These are phyloP conservation scores for Balaenoptera acutorostrata DNA, from an alignment of 2,113 vertebrate genomes.

Conservation along the genomic window DNA sequence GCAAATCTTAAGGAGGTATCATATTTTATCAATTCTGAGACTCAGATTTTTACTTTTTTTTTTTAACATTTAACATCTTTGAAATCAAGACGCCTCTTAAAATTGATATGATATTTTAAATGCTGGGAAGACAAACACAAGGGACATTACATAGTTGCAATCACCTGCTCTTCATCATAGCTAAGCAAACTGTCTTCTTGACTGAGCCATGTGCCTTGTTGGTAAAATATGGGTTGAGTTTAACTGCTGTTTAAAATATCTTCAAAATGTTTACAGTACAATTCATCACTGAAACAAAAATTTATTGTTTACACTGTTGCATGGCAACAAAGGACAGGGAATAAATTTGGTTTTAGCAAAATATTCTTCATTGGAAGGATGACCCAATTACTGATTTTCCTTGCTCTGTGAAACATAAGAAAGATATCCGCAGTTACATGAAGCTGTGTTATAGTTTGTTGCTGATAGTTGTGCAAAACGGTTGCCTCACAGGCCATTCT, in stretches of 20 bases:
- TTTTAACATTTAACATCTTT: not conserved
- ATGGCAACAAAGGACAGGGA: not conserved
- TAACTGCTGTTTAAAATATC: not conserved
- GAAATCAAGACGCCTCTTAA: not conserved
- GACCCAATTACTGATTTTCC: not conserved
- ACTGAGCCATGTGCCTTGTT: not conserved
- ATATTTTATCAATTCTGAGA: not conserved
- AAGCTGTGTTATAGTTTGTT: not conserved
- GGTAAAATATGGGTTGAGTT: not conserved
- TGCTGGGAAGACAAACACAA: not conserved
- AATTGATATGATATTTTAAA: not conserved
- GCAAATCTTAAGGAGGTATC: not conserved
- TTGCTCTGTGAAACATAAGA: not conserved
- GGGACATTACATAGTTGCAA: no score
- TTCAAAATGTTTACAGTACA: not conserved
- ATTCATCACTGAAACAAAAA: not conserved
- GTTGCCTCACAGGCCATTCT: not conserved
- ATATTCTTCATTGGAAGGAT: not conserved
- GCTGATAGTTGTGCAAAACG: not conserved
- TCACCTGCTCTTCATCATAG: not conserved
- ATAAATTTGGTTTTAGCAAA: not conserved
- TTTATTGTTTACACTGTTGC: not conserved
- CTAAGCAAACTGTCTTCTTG: not conserved
- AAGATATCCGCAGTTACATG: not conserved
- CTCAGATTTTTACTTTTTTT: not conserved